These are phyloP conservation scores for Cerceris rybyensis DNA, from an alignment of 2,888 invertebrate genomes.

Conservation along the genomic window DNA sequence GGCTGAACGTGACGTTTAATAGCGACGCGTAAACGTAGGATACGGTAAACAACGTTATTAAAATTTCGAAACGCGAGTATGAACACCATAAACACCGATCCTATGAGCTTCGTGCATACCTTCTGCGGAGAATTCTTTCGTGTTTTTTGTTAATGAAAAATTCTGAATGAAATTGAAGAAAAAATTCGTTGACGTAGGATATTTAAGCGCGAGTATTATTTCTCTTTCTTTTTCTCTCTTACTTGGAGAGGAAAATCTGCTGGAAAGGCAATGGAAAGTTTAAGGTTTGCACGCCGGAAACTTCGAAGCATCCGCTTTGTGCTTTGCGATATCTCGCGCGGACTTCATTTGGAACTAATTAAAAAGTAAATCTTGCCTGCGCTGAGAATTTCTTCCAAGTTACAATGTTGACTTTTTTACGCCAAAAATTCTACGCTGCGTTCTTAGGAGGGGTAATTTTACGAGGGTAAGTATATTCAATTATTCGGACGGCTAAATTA, in stretches of 20 bases:
- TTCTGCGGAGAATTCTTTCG: neutral
- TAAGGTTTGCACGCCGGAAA: neutral
- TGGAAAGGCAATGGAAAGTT: neutral
- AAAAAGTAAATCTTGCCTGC: slow-evolving; percentile 2
- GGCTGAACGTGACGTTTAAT: neutral
- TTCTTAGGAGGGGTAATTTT: no score
- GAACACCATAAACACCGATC: neutral
- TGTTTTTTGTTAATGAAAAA: no score
- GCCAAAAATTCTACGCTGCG: no score
- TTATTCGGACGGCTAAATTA: no score
- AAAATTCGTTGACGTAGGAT: neutral
- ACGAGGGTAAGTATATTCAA: no score
- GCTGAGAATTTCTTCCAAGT: neutral
- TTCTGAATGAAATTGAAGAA: neutral
- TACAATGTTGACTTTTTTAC: no score
- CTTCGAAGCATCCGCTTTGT: neutral
- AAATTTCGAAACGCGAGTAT: neutral
- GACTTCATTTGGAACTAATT: neutral
- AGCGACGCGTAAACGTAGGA: neutral
- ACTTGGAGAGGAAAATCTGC: neutral
- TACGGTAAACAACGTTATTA: neutral
- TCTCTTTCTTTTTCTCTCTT: neutral
- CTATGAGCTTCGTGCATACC: neutral
- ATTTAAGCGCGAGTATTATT: neutral
- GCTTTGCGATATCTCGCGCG: neutral